These are phyloP conservation scores for Tetrapedia diversipes DNA, from an alignment of 2,888 invertebrate genomes.

Conservation along the genomic window DNA sequence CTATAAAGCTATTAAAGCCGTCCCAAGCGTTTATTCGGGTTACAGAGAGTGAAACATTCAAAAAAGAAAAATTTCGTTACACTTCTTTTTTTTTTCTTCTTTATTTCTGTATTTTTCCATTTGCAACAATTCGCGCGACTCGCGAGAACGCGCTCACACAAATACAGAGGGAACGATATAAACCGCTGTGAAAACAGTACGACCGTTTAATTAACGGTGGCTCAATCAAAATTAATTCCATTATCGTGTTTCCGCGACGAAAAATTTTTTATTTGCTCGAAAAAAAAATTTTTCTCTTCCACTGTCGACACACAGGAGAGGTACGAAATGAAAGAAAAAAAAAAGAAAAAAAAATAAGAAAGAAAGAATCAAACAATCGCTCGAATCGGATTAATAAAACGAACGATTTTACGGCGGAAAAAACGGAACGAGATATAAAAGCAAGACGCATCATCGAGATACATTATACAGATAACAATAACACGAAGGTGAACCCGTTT, in stretches of 20 bases:
- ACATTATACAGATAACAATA: conserved; percentile 33
- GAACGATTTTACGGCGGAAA: conserved; percentile 18
- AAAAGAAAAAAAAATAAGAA: background rate
- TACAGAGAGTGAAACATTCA: conserved; percentile 32
- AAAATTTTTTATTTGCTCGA: background rate
- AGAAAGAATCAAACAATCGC: background rate
- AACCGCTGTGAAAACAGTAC: conserved; percentile 39
- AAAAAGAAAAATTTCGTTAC: conserved; percentile 60
- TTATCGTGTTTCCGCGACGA: background rate
- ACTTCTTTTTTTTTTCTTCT: conserved; percentile 18
- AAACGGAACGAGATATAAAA: conserved; percentile 18
- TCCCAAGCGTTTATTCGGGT: conserved; percentile 51
- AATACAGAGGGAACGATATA: conserved; percentile 6
- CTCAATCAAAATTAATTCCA: conserved; percentile 24
- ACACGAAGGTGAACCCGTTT: conserved; percentile 23
- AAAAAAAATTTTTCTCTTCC: background rate
- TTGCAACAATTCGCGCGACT: conserved; percentile 1
- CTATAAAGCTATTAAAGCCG: conserved; percentile 57
- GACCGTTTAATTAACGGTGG: conserved; percentile 39
- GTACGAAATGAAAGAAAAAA: background rate
- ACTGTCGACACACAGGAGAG: background rate
- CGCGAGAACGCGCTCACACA: conserved; percentile 42
- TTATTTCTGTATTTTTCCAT: background rate
- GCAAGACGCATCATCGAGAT: conserved; percentile 6
- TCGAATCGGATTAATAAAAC: conserved; percentile 16